Percentiles rank a stretch among this genome's conserved stretches.
Conservation (phyloP, 2,113 vertebrate genomes). For the Osmerus eperlanus region DNA sequence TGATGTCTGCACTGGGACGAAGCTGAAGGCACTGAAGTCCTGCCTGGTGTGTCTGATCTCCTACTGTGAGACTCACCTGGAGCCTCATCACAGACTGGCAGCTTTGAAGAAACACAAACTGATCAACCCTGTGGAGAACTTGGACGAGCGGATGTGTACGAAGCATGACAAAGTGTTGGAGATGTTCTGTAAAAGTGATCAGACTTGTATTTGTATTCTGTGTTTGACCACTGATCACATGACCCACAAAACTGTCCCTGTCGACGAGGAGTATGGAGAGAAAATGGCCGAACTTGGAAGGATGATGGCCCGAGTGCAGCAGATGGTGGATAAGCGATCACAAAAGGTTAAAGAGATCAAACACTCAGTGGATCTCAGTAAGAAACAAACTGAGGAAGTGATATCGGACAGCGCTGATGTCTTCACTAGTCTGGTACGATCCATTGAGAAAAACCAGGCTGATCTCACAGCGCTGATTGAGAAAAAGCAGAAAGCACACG, state of each 20-base stretch:
- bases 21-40: slow-evolving; percentile 63
- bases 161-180: slow-evolving; percentile 30
- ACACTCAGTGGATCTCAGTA: not conserved
- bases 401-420: slow-evolving; percentile 14
- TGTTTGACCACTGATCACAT: slow-evolving; percentile 50
- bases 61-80: too few species aligned
- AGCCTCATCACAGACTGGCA: too few species aligned
- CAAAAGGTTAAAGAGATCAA: slow-evolving; percentile 22
- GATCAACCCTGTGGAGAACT: too few species aligned
- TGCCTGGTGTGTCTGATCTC: too few species aligned
- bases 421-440: slow-evolving; percentile 25
- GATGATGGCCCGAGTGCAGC: slow-evolving; percentile 3
- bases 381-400: slow-evolving; percentile 9
- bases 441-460: slow-evolving; percentile 19
- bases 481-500: slow-evolving; percentile 13
- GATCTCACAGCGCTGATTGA: slow-evolving; percentile 27
- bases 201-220: slow-evolving; percentile 25
- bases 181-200: slow-evolving; percentile 37
- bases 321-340: not conserved
- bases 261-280: slow-evolving; percentile 37
- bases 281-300: slow-evolving; percentile 10
- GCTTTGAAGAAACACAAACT: too few species aligned
- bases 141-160: slow-evolving; percentile 20
- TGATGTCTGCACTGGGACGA: slow-evolving; percentile 77
- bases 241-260: slow-evolving; percentile 20